Base-by-base conservation (phyloP, 2,113 vertebrate species). In the Ovis canadensis region DNA sequence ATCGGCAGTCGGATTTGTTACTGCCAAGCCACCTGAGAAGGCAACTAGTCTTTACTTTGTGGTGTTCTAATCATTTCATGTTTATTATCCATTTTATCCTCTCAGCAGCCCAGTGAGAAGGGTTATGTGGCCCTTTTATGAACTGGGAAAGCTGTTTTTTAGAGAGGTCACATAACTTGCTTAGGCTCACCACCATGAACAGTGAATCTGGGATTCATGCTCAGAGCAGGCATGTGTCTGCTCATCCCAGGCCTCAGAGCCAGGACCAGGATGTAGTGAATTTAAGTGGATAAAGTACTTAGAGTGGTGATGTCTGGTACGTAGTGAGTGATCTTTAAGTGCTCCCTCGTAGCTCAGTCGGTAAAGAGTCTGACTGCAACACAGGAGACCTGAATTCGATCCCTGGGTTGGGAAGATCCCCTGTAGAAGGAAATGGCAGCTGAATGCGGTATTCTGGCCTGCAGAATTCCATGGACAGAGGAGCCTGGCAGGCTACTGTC, bases 251-350 rank as follows among this genome's bases (percentile, higher is more conserved):
- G 36, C 71, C 62, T 62, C 48, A 11, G 6, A 23, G 29, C 54
- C 40, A 83, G 36, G 14, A 31, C 55, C 33, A 23, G 45, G 21
- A 25, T 23, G 23, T 10, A 11, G 8, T 7, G 43, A 31, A 16
- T 81, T 13, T 1, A 31, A 57, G 71, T 48, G 11, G n/a, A 16
- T 29, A 11, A 71, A 48, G 48, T 19, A 13, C 43, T 62, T 43
- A 80, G 80, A 57, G 71, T 25, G 27, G 12, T 87, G 71, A 43
- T 77, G 36, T 43, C 36, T 40, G 17, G 78, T 14, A 29, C 21
- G 0, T 0, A 33, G 40, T 12, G 31, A 55, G 50, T 6, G 3
- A 4, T 31, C n/a, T 23, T 23, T 4, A 54, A 52, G 21, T 48
- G 4, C 13, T 33, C 19, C 60, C 31, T 78, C 19, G 10, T 71